Evolutionary conservation across 2,888 invertebrate genomes (phyloP).

Genomic region (Drosophila algonquin): DNA sequence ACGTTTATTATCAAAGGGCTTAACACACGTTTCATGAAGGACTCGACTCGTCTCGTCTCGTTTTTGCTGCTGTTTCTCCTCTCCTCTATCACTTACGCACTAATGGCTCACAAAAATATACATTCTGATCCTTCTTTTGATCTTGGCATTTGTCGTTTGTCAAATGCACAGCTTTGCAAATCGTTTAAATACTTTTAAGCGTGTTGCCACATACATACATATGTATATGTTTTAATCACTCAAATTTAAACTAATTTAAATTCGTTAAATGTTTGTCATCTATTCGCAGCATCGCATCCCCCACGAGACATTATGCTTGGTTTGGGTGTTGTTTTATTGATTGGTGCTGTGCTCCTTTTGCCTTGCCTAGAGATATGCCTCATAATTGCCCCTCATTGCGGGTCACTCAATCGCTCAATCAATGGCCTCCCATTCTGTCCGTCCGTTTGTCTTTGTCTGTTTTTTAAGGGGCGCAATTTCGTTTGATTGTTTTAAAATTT

Average conservation of each 20-base stretch:
- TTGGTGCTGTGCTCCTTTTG: constrained; percentile 17
- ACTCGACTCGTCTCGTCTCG: not conserved
- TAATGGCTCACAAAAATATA: constrained; percentile 51
- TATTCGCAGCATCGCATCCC: constrained; percentile 6
- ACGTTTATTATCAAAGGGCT: constrained; percentile 39
- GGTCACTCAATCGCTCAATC: no score
- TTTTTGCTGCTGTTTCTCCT: not conserved
- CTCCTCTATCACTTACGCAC: constrained; percentile 31
- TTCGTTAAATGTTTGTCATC: constrained; percentile 56
- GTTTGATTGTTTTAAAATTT: constrained; percentile 56
- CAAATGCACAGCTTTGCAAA: constrained; percentile 25
- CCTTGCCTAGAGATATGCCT: constrained; percentile 50
- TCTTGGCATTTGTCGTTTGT: constrained; percentile 6
- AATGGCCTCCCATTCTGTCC: no score
- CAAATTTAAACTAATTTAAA: constrained; percentile 61
- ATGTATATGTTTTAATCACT: constrained; percentile 9
- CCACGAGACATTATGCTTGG: constrained; percentile 16
- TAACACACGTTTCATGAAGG: constrained; percentile 44
- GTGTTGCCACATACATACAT: not conserved
- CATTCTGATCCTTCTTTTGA: constrained; percentile 1
- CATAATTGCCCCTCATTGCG: constrained; percentile 38
- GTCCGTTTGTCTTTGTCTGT: no score
- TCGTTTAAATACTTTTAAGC: constrained; percentile 21
- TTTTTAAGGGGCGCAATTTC: constrained; percentile 17
- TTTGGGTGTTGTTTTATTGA: constrained; percentile 14